Conservation (phyloP, 2,113 vertebrate genomes). For the Dolichotis patagonum region DNA sequence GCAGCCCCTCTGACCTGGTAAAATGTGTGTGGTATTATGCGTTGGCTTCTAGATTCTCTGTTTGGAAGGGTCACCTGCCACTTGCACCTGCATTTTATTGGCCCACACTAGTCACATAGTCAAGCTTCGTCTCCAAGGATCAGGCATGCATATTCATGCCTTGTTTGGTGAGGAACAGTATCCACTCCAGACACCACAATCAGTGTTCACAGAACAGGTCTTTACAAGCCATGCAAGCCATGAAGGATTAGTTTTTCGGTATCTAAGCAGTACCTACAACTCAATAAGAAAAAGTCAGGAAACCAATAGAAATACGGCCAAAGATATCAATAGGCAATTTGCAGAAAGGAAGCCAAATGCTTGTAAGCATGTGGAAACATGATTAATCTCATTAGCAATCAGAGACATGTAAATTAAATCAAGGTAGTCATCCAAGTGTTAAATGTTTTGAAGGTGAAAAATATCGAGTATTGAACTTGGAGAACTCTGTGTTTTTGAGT, state of each 20-base stretch:
- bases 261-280: not conserved
- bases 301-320: not conserved
- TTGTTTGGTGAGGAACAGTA: fast-evolving
- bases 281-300: not conserved
- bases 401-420: not conserved
- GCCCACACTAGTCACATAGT: not conserved
- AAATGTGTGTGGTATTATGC: not conserved
- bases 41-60: not conserved
- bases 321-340: not conserved
- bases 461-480: not conserved
- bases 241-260: not conserved
- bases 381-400: not conserved
- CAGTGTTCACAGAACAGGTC: not conserved
- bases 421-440: not conserved
- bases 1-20: not conserved
- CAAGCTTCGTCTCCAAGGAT: not conserved
- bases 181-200: not conserved
- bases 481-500: not conserved
- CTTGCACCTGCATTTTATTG: not conserved
- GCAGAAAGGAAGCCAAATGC: not conserved
- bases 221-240: not conserved
- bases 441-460: not conserved
- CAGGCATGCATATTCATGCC: fast-evolving
- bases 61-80: not conserved
- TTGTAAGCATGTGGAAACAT: not conserved